These are phyloP conservation scores for Exocentrus adspersus DNA, from an alignment of 2,888 invertebrate species.

Conservation along the genomic window DNA sequence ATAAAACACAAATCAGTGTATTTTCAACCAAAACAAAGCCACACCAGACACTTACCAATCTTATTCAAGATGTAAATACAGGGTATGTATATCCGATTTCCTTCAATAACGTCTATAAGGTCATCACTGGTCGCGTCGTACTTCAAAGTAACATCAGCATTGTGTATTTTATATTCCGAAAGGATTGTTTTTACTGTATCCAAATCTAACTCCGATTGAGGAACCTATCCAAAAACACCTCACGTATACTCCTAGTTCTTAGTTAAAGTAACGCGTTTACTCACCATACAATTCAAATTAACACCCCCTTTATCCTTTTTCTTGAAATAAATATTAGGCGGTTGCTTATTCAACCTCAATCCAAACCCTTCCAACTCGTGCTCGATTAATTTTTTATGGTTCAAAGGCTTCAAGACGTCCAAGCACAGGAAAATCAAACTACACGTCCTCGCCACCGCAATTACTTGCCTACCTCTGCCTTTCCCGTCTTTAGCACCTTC, in stretches of 20 bases:
- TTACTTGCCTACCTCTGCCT: conserved; percentile 97
- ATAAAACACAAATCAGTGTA: too few relatives aligned
- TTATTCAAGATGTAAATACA: conserved; percentile 99
- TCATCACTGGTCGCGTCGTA: conserved; percentile 98
- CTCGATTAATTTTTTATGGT: conserved; percentile 95
- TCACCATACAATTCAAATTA: conserved; percentile 90
- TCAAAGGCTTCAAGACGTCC: conserved; percentile 96
- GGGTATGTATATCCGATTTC: conserved; percentile 97
- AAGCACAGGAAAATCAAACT: conserved; percentile 97
- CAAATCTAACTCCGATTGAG: conserved; percentile 92
- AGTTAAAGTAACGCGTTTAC: conserved; percentile 29
- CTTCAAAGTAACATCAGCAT: conserved; percentile 95
- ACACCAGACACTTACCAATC: conserved; percentile 75
- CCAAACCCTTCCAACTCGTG: conserved; percentile 99
- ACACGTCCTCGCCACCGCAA: conserved; percentile 98
- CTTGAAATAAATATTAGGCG: conserved; percentile 95
- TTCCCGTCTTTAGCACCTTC: conserved; percentile 99
- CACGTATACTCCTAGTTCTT: not conserved
- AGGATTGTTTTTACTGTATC: conserved; percentile 96
- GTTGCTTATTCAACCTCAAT: conserved; percentile 92
- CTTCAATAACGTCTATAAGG: conserved; percentile 97
- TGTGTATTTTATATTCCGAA: conserved; percentile 98
- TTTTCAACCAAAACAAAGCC: not conserved
- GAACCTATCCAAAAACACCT: conserved; percentile 66
- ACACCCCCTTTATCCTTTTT: conserved; percentile 99